Percentiles rank a stretch among this genome's conserved stretches.
Evolutionary conservation across 2,888 invertebrate genomes (phyloP).

Genomic region (Anthrax anthrax): DNA sequence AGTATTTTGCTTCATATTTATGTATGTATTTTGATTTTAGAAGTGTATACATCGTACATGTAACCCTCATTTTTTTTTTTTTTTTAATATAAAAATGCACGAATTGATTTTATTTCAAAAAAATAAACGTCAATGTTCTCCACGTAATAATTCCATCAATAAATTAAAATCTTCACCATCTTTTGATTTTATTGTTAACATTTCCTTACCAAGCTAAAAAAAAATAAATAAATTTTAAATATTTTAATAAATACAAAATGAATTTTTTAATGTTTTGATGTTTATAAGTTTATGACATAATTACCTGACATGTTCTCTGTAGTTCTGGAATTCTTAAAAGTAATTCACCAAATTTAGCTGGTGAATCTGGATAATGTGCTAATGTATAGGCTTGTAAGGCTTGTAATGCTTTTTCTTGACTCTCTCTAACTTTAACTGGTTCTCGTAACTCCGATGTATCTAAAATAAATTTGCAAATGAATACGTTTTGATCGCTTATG

Average conservation of each 20-base stretch:
- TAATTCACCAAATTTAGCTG: conserved; percentile 89
- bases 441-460: conserved; percentile 88
- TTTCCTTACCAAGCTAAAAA: conserved; percentile 78
- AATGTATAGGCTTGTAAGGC: conserved; percentile 85
- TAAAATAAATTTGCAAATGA: too few relatives aligned
- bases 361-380: conserved; percentile 77
- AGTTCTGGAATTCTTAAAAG: conserved; percentile 86
- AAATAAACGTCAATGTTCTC: conserved; percentile 57
- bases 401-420: conserved; percentile 86
- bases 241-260: not conserved
- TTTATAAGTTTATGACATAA: conserved; percentile 3
- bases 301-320: conserved; percentile 83
- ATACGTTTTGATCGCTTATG: too few relatives aligned
- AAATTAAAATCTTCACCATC: conserved; percentile 89
- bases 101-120: not conserved
- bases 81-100: too few relatives aligned
- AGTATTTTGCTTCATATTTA: not conserved
- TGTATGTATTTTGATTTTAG: too few relatives aligned
- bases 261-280: not conserved
- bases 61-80: too few relatives aligned
- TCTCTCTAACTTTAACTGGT: conserved; percentile 84
- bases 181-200: conserved; percentile 73
- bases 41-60: too few relatives aligned
- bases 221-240: conserved; percentile 15
- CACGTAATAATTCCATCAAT: conserved; percentile 86